Base-by-base conservation (phyloP, 2,888 invertebrate genomes). In the Lasioglossum calceatum region DNA sequence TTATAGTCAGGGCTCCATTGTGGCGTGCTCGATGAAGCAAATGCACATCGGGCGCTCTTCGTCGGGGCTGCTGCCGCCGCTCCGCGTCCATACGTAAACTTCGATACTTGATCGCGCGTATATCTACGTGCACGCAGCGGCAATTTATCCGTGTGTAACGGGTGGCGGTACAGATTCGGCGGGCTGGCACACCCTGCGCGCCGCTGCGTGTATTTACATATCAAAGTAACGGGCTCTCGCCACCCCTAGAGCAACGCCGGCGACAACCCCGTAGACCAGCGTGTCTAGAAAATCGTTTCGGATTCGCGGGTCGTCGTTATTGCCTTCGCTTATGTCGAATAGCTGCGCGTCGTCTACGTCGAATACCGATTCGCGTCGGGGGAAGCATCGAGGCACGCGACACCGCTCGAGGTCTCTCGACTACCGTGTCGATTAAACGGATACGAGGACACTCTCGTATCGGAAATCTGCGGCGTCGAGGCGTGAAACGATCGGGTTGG, bases 151-250 rank as follows among this genome's bases (percentile, higher is more conserved):
- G 82, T 83, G 87, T 84, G 84, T 70, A 77, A 54, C 70, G 80
- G 70, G 79, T 81, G 86, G 19, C 64, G 64, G 79, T 87, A 89
- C 89, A 87, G 85, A 82, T 82, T 85, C 81, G 84, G 71, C 27
- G 75, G 75, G 77, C 70, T 36, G 70, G 77, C 83, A 88, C 91
- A 92, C 92, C 93, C 94, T 91, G 93, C 92, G 91, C 39, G 71
- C 23, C 4, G 7, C 93, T 89, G 93, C 92, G 93, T 93, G 88
- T 95, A 95, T 95, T 95, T 95, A 94, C 95, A 95, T 95, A 94
- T 95, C 95, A 95, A 95, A 95, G 95, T 95, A 94, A 94, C 92
- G 81, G 88, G 42, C 81, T 81, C 83, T 84, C 82, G 82, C 84
- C 84, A 79, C 81, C 82, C 76, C 76, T 32, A 58, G 16, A 67